Percentiles rank a stretch among this genome's conserved stretches.
Conservation (phyloP, 1,140 invertebrate genomes). For the Calliopsis andreniformis region DNA sequence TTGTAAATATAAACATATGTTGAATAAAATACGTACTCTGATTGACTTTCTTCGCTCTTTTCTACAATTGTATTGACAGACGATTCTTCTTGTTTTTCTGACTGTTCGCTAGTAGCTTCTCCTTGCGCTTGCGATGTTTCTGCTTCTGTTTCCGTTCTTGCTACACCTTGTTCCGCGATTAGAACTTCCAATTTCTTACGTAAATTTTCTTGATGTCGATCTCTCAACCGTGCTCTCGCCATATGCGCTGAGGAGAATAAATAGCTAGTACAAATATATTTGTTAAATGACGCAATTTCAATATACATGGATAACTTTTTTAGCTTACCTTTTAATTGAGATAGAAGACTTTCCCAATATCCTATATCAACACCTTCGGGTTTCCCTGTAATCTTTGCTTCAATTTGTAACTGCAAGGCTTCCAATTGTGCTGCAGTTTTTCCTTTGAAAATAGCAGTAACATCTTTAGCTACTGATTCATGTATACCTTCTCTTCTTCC, state of each 20-base stretch:
- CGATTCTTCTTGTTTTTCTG: conserved; percentile 60
- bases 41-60: conserved; percentile 72
- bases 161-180: conserved; percentile 92
- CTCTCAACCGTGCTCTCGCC: conserved; percentile 94
- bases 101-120: conserved; percentile 42
- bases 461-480: conserved; percentile 94
- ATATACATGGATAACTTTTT: conserved; percentile 14
- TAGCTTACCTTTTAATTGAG: conserved; percentile 90
- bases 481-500: conserved; percentile 96
- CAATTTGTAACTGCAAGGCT: conserved; percentile 92
- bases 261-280: conserved; percentile 10
- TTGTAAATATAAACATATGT: not conserved
- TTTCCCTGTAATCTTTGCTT: conserved; percentile 91
- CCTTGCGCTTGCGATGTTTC: conserved; percentile 57
- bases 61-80: conserved; percentile 55
- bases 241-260: conserved; percentile 88
- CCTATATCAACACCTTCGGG: conserved; percentile 97
- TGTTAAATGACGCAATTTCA: conserved; percentile 31
- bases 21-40: conserved; percentile 61
- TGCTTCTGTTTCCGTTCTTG: conserved; percentile 75
- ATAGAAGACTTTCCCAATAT: conserved; percentile 97
- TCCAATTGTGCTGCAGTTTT: conserved; percentile 94
- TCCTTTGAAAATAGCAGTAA: conserved; percentile 94
- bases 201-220: conserved; percentile 96
- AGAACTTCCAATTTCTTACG: conserved; percentile 93